Evolutionary conservation across 2,797 vertebrate genomes (phyloP).

Genomic region (Pantherophis vulpinus): DNA sequence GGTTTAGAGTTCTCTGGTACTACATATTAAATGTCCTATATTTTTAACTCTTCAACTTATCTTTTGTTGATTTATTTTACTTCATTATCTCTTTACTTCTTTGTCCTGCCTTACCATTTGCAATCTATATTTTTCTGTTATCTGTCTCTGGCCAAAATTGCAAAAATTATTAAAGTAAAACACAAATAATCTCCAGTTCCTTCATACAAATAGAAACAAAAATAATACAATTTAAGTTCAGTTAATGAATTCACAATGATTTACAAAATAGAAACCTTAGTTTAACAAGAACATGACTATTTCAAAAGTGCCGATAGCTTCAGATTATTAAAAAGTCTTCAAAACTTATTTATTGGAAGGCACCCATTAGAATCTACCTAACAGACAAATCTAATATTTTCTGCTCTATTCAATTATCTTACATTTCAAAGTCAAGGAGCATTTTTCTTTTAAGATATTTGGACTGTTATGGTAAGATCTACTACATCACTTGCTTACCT

Average conservation of each 20-base stretch:
- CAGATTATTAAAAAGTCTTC: background rate
- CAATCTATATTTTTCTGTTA: background rate
- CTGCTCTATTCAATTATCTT: constrained; percentile 1
- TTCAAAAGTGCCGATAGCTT: background rate
- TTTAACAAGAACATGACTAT: background rate
- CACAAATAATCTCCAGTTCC: background rate
- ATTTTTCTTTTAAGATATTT: background rate
- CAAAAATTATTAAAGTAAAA: background rate
- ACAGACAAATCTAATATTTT: background rate
- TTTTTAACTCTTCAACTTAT: background rate
- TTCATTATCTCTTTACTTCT: background rate
- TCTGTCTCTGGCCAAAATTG: background rate
- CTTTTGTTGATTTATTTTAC: background rate
- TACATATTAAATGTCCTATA: background rate
- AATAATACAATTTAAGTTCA: background rate
- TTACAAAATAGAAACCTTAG: background rate
- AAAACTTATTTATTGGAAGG: background rate
- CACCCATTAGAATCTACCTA: background rate
- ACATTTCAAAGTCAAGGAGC: background rate
- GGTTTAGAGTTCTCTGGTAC: background rate
- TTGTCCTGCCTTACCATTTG: background rate
- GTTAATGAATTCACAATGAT: background rate
- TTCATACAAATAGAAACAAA: background rate
- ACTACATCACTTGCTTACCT: constrained; percentile 72
- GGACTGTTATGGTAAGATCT: background rate